phyloP scores from a whole-genome alignment of 2,113 vertebrate genomes.

The Barnardius zonarius region DNA sequence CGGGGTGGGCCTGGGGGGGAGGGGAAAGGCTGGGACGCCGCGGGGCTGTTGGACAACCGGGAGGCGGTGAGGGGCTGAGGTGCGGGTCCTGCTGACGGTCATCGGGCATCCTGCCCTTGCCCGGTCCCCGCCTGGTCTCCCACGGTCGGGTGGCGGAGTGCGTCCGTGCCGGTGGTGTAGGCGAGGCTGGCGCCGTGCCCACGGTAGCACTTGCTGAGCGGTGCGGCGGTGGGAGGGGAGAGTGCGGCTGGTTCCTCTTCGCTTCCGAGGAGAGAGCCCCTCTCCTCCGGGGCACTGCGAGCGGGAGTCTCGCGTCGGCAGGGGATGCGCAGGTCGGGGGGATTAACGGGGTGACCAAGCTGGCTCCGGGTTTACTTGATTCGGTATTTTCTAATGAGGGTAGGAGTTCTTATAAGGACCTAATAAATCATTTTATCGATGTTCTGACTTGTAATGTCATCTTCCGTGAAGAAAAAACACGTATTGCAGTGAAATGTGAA shows the following conservation, averaged over 20 bases:
- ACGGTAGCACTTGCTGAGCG: background rate
- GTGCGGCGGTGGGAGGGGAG: background rate
- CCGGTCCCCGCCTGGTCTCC: background rate
- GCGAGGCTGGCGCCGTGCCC: slow-evolving; percentile 17
- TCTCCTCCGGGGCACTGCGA: background rate
- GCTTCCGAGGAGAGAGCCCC: background rate
- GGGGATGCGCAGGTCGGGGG: background rate
- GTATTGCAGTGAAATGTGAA: background rate
- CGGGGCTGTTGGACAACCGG: background rate
- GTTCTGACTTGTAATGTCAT: background rate
- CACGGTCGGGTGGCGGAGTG: background rate
- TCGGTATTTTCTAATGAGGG: accelerated
- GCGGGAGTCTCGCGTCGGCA: background rate
- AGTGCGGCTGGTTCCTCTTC: background rate
- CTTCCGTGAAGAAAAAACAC: background rate
- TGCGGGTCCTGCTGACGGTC: background rate
- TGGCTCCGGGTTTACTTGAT: background rate
- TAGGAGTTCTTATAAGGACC: accelerated
- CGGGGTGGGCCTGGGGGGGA: background rate
- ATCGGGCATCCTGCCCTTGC: background rate
- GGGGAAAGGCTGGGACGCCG: background rate
- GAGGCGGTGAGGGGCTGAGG: background rate
- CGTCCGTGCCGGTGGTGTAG: background rate
- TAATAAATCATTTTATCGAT: accelerated
- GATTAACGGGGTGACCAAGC: background rate